These are phyloP conservation scores for Drosophila buzzatii DNA, from an alignment of 2,888 invertebrate genomes.

Conservation along the genomic window DNA sequence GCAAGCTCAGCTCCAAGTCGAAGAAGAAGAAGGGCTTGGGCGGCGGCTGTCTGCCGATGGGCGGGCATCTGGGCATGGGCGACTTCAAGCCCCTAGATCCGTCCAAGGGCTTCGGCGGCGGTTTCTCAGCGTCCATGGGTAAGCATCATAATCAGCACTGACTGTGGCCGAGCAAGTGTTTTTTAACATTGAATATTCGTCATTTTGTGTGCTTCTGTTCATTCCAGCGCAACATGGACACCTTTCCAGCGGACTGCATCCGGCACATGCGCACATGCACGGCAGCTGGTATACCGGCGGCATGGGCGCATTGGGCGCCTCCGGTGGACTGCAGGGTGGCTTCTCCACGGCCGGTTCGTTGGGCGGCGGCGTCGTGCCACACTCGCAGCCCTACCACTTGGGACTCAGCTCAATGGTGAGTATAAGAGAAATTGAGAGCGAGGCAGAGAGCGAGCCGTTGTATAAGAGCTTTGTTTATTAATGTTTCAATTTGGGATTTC, in stretches of 20 bases:
- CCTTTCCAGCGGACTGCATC: constrained; percentile 87
- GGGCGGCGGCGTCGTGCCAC: constrained; percentile 88
- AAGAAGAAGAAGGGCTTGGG: constrained; percentile 96
- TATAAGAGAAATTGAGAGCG: constrained; percentile 44
- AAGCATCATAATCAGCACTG: constrained; percentile 67
- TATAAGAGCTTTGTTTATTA: constrained; percentile 34
- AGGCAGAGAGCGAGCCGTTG: background rate
- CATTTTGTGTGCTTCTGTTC: constrained; percentile 17
- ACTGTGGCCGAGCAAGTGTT: background rate
- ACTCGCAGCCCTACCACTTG: constrained; percentile 89
- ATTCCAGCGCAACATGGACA: constrained; percentile 88
- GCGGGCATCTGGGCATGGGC: constrained; percentile 92
- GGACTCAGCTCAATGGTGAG: constrained; percentile 89
- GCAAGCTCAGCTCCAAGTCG: constrained; percentile 98
- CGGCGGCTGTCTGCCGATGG: constrained; percentile 87
- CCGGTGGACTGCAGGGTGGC: constrained; percentile 88
- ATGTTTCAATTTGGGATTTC: constrained; percentile 27
- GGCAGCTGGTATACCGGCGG: constrained; percentile 88
- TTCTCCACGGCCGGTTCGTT: constrained; percentile 87
- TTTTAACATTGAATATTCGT: constrained; percentile 1
- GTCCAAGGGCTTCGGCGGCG: constrained; percentile 91
- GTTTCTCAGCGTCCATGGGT: constrained; percentile 92
- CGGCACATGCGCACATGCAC: constrained; percentile 88
- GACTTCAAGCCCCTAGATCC: constrained; percentile 96
- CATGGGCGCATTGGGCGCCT: constrained; percentile 87